These are phyloP conservation scores for Lepidocyrtoides sp. DNA, from an alignment of 2,888 invertebrate genomes.

Conservation along the genomic window DNA sequence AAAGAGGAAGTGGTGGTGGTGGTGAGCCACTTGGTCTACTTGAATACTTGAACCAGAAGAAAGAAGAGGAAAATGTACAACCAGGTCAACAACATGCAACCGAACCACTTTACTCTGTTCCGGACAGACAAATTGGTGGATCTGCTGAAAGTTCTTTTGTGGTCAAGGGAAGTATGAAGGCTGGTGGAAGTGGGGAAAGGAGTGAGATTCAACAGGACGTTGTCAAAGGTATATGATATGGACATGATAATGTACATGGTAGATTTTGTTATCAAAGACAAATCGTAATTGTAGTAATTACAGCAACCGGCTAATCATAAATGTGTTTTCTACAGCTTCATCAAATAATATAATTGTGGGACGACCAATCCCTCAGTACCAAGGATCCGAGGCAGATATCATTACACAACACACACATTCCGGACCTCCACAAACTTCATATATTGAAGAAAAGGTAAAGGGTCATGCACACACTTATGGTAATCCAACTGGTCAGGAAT, in stretches of 20 bases:
- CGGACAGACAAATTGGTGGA: conserved; percentile 68
- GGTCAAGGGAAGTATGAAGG: conserved; percentile 72
- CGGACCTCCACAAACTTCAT: conserved; percentile 21
- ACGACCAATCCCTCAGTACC: conserved; percentile 66
- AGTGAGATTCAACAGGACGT: neutral
- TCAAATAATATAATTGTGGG: conserved; percentile 64
- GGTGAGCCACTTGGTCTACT: conserved; percentile 77
- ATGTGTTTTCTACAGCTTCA: neutral
- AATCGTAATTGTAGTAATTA: neutral
- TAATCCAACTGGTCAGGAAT: conserved; percentile 60
- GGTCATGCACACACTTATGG: conserved; percentile 9
- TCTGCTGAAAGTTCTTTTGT: conserved; percentile 72
- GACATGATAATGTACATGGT: too few species aligned
- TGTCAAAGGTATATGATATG: conserved; percentile 56
- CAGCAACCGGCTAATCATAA: neutral
- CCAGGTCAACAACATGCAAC: neutral
- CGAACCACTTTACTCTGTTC: conserved; percentile 63
- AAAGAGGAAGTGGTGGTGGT: conserved; percentile 57
- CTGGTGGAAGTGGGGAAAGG: conserved; percentile 29
- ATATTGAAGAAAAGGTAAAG: conserved; percentile 69
- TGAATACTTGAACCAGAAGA: conserved; percentile 79
- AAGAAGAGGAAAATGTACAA: conserved; percentile 53
- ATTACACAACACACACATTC: neutral
- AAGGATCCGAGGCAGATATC: conserved; percentile 57
- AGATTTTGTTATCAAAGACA: too few species aligned